Conservation (phyloP, 1,140 invertebrate genomes). For the Sinella curviseta region DNA sequence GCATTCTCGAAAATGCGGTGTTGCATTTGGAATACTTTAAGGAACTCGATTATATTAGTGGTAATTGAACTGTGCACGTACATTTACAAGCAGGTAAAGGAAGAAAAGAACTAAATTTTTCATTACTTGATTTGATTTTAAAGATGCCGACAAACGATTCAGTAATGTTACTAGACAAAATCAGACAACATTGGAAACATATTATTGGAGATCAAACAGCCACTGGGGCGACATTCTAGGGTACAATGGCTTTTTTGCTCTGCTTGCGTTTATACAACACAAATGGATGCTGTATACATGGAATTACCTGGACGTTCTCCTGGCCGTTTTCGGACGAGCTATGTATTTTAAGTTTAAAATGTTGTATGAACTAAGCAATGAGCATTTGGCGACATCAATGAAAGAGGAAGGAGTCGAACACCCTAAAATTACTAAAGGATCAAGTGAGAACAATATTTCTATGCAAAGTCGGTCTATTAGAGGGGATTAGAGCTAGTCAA, state of each 20-base stretch:
- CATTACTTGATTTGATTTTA: background rate
- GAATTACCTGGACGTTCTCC: constrained; percentile 38
- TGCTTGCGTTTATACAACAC: constrained; percentile 30
- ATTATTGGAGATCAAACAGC: constrained; percentile 23
- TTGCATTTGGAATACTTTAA: constrained; percentile 17
- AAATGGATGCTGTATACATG: constrained; percentile 38
- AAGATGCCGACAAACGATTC: background rate
- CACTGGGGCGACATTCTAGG: constrained; percentile 33
- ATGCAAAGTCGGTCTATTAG: too few species aligned
- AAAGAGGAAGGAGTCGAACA: background rate
- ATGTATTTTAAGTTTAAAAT: constrained; percentile 41
- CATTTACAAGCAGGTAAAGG: too few species aligned
- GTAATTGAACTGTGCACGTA: too few species aligned
- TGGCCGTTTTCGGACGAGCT: constrained; percentile 25
- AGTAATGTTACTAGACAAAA: background rate
- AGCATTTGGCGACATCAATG: background rate
- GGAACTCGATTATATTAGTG: background rate
- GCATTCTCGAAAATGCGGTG: constrained; percentile 31
- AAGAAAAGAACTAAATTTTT: background rate
- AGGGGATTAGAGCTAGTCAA: background rate
- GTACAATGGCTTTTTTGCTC: constrained; percentile 16
- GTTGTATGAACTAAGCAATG: background rate
- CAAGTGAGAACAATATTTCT: background rate
- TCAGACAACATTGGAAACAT: background rate
- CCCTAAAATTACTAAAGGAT: background rate